phyloP scores from a whole-genome alignment of 2,888 invertebrate species.

The Eupithecia centaureata region DNA sequence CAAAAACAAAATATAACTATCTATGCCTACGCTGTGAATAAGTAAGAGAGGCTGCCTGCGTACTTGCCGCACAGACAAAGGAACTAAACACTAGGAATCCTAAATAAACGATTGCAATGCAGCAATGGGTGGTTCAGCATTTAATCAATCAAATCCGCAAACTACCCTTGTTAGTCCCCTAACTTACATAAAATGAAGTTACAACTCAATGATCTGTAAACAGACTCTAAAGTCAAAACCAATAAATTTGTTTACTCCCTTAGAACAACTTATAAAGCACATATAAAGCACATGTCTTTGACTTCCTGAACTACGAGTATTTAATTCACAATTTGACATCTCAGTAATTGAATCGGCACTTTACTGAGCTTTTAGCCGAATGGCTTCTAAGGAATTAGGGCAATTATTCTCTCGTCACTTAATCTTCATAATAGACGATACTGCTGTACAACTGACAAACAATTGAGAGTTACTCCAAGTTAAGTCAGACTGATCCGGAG shows the following conservation, averaged over 20 bases:
- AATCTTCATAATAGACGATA: conserved; percentile 33
- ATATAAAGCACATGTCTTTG: background rate
- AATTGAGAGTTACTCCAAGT: conserved; percentile 15
- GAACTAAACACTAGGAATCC: background rate
- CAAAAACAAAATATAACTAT: no score
- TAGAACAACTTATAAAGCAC: no score
- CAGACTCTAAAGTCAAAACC: no score
- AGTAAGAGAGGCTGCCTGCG: background rate
- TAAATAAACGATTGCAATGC: background rate
- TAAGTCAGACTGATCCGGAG: conserved; percentile 28
- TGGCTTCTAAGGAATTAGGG: conserved; percentile 27
- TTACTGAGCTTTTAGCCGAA: conserved; percentile 30
- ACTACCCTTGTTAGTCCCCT: no score
- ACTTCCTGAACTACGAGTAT: conserved; percentile 21
- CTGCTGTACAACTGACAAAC: conserved; percentile 16
- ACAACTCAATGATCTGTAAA: no score
- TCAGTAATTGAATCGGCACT: conserved; percentile 31
- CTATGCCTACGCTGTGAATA: background rate
- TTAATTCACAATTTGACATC: conserved; percentile 31
- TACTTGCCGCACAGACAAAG: background rate
- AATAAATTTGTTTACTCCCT: no score
- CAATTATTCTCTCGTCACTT: conserved; percentile 28
- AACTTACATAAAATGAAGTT: no score
- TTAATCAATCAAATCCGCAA: background rate
- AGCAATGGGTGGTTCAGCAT: background rate